Evolutionary conservation across 2,113 vertebrate genomes (phyloP).

Genomic region (Anhinga anhinga): DNA sequence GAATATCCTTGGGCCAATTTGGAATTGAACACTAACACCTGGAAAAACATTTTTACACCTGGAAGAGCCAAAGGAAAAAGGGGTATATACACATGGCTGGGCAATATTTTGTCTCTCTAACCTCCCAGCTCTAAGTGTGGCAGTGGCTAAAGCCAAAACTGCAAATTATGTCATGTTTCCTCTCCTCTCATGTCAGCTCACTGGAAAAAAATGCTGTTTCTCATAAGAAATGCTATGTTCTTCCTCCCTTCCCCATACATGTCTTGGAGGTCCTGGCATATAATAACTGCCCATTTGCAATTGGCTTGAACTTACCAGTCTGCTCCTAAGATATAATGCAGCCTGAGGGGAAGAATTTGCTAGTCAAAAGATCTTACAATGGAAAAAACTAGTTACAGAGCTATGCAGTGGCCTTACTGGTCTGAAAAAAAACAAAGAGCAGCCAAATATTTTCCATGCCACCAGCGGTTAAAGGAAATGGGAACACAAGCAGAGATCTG

Average conservation of each 20-base stretch:
- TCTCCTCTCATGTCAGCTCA: not conserved
- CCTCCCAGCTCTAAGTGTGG: not conserved
- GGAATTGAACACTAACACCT: not conserved
- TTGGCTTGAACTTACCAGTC: not conserved
- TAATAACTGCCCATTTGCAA: not conserved
- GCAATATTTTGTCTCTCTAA: not conserved
- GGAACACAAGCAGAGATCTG: not conserved
- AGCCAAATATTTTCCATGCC: not conserved
- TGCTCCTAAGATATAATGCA: not conserved
- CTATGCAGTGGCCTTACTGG: not conserved
- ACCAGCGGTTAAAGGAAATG: not conserved
- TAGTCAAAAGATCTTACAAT: not conserved
- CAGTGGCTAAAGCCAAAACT: not conserved
- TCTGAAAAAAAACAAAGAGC: not conserved
- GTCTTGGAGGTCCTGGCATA: not conserved
- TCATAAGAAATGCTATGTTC: not conserved
- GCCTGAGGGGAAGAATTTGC: not conserved
- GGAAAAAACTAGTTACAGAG: not conserved
- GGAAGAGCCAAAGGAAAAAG: not conserved
- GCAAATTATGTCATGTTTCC: not conserved
- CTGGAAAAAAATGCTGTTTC: not conserved
- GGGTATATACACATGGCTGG: accelerated
- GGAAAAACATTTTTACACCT: not conserved
- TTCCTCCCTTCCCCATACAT: not conserved
- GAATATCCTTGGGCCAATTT: not conserved